Conservation (phyloP, 2,797 vertebrate genomes). For the Rhynchotus rufescens region DNA sequence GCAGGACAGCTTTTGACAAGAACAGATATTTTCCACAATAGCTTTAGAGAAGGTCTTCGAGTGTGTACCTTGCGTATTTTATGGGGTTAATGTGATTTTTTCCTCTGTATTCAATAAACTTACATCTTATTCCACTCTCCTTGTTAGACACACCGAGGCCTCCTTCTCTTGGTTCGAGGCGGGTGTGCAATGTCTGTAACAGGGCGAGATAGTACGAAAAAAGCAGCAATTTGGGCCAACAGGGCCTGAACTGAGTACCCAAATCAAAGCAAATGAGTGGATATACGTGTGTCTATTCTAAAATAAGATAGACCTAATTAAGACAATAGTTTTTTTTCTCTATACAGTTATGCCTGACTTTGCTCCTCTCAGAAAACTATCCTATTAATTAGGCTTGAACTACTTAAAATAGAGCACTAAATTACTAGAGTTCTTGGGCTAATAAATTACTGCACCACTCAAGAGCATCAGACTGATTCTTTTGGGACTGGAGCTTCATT, state of each 20-base stretch:
- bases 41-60: slow-evolving; percentile 53
- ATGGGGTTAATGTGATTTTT: slow-evolving; percentile 32
- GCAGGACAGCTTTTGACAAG: slow-evolving; percentile 73
- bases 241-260: background rate
- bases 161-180: slow-evolving; percentile 28
- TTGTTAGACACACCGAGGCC: slow-evolving; percentile 27
- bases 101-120: background rate
- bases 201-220: background rate
- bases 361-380: slow-evolving; percentile 20
- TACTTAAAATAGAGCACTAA: slow-evolving; percentile 62
- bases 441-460: slow-evolving; percentile 59
- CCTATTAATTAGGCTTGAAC: slow-evolving; percentile 64
- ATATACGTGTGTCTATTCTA: slow-evolving; percentile 7
- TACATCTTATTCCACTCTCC: slow-evolving; percentile 56
- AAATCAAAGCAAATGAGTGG: background rate
- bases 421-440: slow-evolving; percentile 42
- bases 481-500: slow-evolving; percentile 51
- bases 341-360: slow-evolving; percentile 32
- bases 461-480: slow-evolving; percentile 32
- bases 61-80: slow-evolving; percentile 8
- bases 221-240: slow-evolving; percentile 2
- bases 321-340: slow-evolving; percentile 30
- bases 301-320: slow-evolving; percentile 56
- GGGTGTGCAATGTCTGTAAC: background rate
- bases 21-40: slow-evolving; percentile 67